A percentile compares a stretch with the other conserved stretches of the same genome.
Conservation (phyloP, 1,140 invertebrate genomes). For the Colletes latitarsis region DNA sequence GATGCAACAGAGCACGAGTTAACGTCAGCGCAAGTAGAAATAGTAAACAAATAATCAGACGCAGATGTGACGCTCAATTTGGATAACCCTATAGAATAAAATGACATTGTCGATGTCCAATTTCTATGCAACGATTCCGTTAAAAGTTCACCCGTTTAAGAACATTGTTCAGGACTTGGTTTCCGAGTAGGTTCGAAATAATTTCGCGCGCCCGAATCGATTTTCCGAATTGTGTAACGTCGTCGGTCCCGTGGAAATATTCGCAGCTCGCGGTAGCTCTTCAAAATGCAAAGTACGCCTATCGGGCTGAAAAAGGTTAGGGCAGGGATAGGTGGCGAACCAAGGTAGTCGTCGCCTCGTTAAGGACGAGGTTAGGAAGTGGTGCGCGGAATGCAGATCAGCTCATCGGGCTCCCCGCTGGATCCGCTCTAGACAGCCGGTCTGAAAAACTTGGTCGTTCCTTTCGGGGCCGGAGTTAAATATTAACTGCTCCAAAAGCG, state of each 20-base stretch:
- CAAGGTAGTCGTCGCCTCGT: conserved; percentile 76
- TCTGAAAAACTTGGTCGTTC: conserved; percentile 55
- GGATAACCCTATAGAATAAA: too few species aligned
- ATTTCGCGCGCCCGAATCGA: conserved; percentile 33
- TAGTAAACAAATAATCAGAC: too few species aligned
- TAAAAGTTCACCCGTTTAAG: not conserved
- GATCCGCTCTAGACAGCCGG: conserved; percentile 32
- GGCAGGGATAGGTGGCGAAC: conserved; percentile 68
- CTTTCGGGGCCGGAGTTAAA: conserved; percentile 67
- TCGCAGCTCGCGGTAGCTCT: conserved; percentile 49
- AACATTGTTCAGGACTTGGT: not conserved
- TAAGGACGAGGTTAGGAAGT: conserved; percentile 75
- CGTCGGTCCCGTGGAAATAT: conserved; percentile 41
- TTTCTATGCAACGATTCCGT: not conserved
- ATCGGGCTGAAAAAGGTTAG: conserved; percentile 60
- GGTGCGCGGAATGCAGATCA: conserved; percentile 74
- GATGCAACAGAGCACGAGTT: too few species aligned
- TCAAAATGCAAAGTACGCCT: conserved; percentile 73
- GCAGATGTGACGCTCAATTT: too few species aligned
- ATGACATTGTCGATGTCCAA: too few species aligned
- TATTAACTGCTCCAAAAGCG: conserved; percentile 76
- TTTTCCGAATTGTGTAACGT: conserved; percentile 46
- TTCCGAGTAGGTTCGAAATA: not conserved
- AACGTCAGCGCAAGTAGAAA: too few species aligned
- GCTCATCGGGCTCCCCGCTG: conserved; percentile 44